Percentiles rank a stretch among this genome's conserved stretches.
Evolutionary conservation across 2,113 vertebrate species (phyloP).

Genomic region (Thymallus thymallus): DNA sequence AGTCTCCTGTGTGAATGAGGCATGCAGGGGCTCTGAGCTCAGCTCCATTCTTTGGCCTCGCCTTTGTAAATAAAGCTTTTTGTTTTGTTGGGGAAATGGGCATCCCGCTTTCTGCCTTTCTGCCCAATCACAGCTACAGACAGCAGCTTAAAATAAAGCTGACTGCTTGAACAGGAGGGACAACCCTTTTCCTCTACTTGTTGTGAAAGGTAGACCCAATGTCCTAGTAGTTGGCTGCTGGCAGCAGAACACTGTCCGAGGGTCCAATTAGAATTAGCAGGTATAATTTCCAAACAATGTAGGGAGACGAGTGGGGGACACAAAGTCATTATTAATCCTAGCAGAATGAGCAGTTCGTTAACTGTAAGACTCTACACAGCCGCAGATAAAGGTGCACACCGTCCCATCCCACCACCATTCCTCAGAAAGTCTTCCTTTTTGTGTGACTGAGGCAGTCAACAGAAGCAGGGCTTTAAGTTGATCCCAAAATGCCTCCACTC

Average conservation of each 20-base stretch:
- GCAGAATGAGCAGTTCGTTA: background rate
- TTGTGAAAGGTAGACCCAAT: background rate
- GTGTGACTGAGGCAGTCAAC: background rate
- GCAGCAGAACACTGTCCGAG: background rate
- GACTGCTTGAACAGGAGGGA: background rate
- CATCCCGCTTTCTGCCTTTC: background rate
- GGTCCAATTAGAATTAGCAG: background rate
- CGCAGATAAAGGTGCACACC: background rate
- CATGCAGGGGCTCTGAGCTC: background rate
- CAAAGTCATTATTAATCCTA: background rate
- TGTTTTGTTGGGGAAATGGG: background rate
- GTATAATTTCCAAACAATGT: background rate
- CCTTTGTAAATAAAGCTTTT: constrained; percentile 7
- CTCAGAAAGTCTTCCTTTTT: constrained; percentile 1
- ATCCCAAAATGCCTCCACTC: background rate
- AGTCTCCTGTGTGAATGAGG: background rate
- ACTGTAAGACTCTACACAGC: background rate
- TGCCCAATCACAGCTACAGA: background rate
- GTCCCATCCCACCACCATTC: background rate
- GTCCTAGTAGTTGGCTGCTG: background rate
- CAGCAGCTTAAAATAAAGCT: background rate
- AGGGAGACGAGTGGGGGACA: background rate
- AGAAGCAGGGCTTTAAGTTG: background rate
- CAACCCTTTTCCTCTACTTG: background rate
- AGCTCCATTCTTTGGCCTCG: background rate